phyloP scores from a whole-genome alignment of 2,113 vertebrate species.

The Clupea harengus region DNA sequence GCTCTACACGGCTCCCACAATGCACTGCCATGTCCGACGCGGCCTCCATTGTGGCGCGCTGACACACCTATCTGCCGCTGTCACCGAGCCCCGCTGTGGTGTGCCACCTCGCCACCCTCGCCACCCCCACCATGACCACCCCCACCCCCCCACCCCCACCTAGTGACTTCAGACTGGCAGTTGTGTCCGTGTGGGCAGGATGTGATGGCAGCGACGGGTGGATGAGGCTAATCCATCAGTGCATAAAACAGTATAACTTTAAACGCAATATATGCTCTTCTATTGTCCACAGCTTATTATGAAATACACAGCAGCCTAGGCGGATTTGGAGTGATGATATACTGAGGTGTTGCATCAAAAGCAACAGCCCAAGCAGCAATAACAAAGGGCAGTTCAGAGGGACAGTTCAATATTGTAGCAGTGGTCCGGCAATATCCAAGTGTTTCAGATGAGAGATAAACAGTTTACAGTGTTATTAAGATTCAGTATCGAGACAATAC shows the following conservation, averaged over 20 bases:
- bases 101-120: slow-evolving; percentile 17
- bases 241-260: not conserved
- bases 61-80: slow-evolving; percentile 29
- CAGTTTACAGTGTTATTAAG: not conserved
- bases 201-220: not conserved
- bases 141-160: not conserved
- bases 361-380: not conserved
- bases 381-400: slow-evolving; percentile 2
- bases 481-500: not conserved
- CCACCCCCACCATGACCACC: not conserved
- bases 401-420: not conserved
- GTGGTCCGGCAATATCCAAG: slow-evolving; percentile 3
- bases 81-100: slow-evolving; percentile 16
- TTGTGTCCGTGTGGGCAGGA: not conserved
- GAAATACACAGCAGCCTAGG: not conserved
- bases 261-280: not conserved
- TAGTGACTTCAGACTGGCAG: not conserved
- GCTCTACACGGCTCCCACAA: slow-evolving; percentile 35
- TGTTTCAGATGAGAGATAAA: slow-evolving; percentile 1
- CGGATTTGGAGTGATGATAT: not conserved
- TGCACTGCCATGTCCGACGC: slow-evolving; percentile 25
- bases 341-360: not conserved
- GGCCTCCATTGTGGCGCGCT: slow-evolving; percentile 21
- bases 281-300: not conserved
- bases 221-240: not conserved